Evolutionary conservation across 2,113 vertebrate genomes (phyloP).

Genomic region (Canis aureus): DNA sequence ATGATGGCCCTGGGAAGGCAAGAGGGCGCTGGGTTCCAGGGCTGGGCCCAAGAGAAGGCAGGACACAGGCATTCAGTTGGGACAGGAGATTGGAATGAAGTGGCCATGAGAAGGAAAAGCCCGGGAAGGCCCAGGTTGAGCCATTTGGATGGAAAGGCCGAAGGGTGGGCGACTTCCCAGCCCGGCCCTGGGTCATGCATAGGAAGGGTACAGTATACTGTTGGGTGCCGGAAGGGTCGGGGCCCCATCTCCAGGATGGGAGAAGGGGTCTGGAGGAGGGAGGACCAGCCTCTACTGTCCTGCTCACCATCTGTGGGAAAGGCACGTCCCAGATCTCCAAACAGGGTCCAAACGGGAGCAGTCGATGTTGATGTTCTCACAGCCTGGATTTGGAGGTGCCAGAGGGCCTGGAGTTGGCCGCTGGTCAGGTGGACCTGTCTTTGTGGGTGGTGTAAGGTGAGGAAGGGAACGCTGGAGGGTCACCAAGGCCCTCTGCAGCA

Average conservation of each 20-base stretch:
- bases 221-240: not conserved
- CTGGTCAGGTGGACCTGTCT: not conserved
- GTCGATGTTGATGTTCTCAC: not conserved
- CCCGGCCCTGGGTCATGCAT: not conserved
- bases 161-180: not conserved
- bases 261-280: not conserved
- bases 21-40: not conserved
- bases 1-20: not conserved
- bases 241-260: not conserved
- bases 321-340: not conserved
- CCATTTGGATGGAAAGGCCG: not conserved
- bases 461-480: not conserved
- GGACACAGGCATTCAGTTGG: not conserved
- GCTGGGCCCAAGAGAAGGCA: not conserved
- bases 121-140: not conserved
- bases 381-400: not conserved
- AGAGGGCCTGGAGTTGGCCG: not conserved
- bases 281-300: not conserved
- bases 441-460: not conserved
- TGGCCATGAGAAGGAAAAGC: not conserved
- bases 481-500: not conserved
- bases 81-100: not conserved
- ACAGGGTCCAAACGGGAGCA: not conserved
- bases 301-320: not conserved
- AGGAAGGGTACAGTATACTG: not conserved